phyloP scores from a whole-genome alignment of 2,888 invertebrate genomes.

The Cremastobaeus sp. region DNA sequence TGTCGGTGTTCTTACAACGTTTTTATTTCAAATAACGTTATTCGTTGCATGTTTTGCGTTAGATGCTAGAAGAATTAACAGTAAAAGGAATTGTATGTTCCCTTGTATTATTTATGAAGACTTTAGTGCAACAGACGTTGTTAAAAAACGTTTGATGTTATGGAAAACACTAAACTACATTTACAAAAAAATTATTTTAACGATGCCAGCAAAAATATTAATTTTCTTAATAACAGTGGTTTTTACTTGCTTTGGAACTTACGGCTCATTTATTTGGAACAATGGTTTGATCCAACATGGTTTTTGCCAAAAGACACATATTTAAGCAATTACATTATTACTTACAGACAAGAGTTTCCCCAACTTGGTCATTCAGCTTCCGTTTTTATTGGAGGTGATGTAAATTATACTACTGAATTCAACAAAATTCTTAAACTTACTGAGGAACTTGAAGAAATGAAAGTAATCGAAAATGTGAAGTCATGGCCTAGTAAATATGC shows the following conservation, averaged over 20 bases:
- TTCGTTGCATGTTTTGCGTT: constrained; percentile 88
- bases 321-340: constrained; percentile 81
- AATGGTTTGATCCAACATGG: constrained; percentile 89
- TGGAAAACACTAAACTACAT: constrained; percentile 81
- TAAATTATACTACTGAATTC: constrained; percentile 54
- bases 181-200: constrained; percentile 84
- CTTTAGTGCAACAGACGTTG: constrained; percentile 80
- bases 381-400: constrained; percentile 41
- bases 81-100: constrained; percentile 83
- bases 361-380: constrained; percentile 82
- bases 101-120: constrained; percentile 84
- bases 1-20: no score
- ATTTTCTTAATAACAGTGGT: constrained; percentile 82
- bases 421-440: constrained; percentile 34
- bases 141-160: constrained; percentile 80
- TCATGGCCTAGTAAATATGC: constrained; percentile 44
- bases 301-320: constrained; percentile 87
- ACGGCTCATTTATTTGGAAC: constrained; percentile 83
- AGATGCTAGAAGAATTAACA: constrained; percentile 83
- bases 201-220: constrained; percentile 82
- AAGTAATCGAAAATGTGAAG: constrained; percentile 38
- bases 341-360: constrained; percentile 83
- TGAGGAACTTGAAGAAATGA: constrained; percentile 28
- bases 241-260: constrained; percentile 82
- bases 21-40: constrained; percentile 88